Evolutionary conservation across 2,113 vertebrate species (phyloP), one percentile per base, ranked within the genome.

Genomic region (Eretmochelys imbricata): DNA sequence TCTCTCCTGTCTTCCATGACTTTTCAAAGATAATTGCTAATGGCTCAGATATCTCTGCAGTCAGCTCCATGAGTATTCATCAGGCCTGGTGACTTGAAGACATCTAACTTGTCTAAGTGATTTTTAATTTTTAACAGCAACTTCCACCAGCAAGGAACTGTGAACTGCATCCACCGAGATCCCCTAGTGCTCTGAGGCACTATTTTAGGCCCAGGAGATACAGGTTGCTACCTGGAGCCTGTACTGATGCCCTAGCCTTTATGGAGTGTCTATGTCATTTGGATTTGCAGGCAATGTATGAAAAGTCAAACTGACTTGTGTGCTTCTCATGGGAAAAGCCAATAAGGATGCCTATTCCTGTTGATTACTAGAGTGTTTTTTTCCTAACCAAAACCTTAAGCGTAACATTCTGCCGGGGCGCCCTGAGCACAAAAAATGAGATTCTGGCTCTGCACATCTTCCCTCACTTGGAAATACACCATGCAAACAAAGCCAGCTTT

Each of bases 341-440:
- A 11, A 76, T 0, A 0, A 85, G 84, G 51, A 93, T 81, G 50
- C 82, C 85, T 92, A 89, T 51, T 89, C 92, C 46, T 31, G 27
- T 78, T 54, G 65, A 86, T 96, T 94, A 92, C 91, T 94, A 83
- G 82, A 75, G 83, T 86, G 35, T 87, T 94, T 84, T 87, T 94
- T 84, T 91, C 83, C 87, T 29, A 53, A 6, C 38, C 87, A 80
- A 27, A 91, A 83, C 80, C 75, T 82, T 72, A 79, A 76, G 85
- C 38, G 25, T 35, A 94, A 72, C 82, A 87, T 88, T 93, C 86
- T 96, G 84, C 88, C 82, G 89, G 80, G 50, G 75, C 5, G 4
- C 38, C 83, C 87, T 86, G 86, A 10, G 14, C 89, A 94, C 95
- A 93, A 93, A 69, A 84, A 93, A 25, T 46, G 80, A 94, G 91